A percentile compares a stretch with the other conserved stretches of the same genome.
Conservation (phyloP, 2,888 invertebrate species). For the Antitype chi region DNA sequence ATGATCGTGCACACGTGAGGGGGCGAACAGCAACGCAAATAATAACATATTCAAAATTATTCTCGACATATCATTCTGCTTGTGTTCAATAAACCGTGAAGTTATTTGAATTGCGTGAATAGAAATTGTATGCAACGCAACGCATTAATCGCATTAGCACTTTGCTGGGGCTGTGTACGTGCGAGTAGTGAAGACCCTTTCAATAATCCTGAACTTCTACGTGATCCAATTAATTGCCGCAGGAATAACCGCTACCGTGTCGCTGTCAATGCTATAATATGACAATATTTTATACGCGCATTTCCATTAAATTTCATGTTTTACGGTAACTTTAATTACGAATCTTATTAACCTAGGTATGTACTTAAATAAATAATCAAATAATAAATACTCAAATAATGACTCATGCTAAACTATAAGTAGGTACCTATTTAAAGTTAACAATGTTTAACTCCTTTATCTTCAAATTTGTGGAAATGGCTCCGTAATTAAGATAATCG, state of each 20-base stretch:
- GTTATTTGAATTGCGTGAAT: conserved; percentile 85
- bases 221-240: conserved; percentile 60
- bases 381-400: conserved; percentile 20
- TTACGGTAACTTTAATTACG: conserved; percentile 5
- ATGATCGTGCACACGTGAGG: conserved; percentile 74
- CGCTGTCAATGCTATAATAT: conserved; percentile 5
- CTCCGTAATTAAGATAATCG: conserved; percentile 76
- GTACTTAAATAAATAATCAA: no score
- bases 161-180: conserved; percentile 74
- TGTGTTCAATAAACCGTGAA: conserved; percentile 83
- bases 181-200: conserved; percentile 66
- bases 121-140: conserved; percentile 81
- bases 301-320: conserved; percentile 36
- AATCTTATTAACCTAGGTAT: conserved; percentile 15
- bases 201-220: conserved; percentile 65
- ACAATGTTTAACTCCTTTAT: conserved; percentile 54
- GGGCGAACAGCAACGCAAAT: conserved; percentile 71
- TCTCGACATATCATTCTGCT: conserved; percentile 78
- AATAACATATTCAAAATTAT: conserved; percentile 81
- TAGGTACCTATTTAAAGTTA: conserved; percentile 41
- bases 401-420: conserved; percentile 39
- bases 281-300: conserved; percentile 26
- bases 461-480: conserved; percentile 68
- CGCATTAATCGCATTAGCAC: conserved; percentile 81
- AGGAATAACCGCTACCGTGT: conserved; percentile 30